Evolutionary conservation across 2,113 vertebrate genomes (phyloP), one percentile per base, ranked within the genome.

Genomic region (Nicator chloris): DNA sequence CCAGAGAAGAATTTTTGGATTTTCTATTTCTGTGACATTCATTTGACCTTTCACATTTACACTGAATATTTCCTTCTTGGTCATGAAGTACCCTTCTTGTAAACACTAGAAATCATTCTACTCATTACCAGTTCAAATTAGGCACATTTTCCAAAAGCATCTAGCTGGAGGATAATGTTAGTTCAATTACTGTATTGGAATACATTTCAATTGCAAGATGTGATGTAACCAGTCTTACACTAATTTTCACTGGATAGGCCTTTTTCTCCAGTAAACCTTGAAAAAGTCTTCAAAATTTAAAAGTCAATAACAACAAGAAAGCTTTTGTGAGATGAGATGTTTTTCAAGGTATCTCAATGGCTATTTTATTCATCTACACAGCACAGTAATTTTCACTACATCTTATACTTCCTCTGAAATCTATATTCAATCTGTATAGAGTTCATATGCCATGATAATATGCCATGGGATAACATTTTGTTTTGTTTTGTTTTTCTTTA

Each of bases 1-100:
- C 10, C 33, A 86, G 57, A 73, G 15, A 14, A 77, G 18, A 56
- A 37, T 68, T 33, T 64, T 90, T 73, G 2, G 0, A 30, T 86
- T 94, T 93, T 88, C 15, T 93, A 7, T 92, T 91, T 49, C 37
- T 80, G 8, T 93, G 63, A 27, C 65, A 90, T 92, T 95, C 79
- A 88, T 83, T 72, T 95, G 82, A 92, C 80, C 80, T 91, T 97
- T 95, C 49, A 85, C 39, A 50, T 73, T 93, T 68, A 65, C 15
- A 60, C 7, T 61, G 39, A 40, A 69, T 83, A 73, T 63, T 73
- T 90, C 37, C 65, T 82, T 72, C 24, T 93, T 1, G 13, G 57
- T 64, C 76, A 82, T 45, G 59, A 92, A 86, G 9, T 5, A 76
- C 19, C 13, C 24, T 92, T 91, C 37, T 49, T 82, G 22, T 65